phyloP scores from a whole-genome alignment of 2,797 vertebrate genomes.

The Trematomus bernacchii region DNA sequence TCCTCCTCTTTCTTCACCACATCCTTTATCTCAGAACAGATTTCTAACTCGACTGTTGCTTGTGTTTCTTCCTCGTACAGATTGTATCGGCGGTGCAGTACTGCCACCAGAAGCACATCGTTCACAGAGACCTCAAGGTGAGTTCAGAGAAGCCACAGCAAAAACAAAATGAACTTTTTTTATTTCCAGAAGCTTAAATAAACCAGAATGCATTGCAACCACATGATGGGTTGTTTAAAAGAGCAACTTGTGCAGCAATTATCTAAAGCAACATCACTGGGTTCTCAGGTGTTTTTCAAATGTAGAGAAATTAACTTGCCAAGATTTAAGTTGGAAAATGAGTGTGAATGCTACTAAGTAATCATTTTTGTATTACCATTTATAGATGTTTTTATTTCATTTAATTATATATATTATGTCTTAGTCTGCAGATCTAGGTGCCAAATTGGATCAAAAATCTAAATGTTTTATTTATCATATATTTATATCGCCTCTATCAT shows the following conservation, averaged over 20 bases:
- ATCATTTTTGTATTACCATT: too few relatives aligned
- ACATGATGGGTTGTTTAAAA: not conserved
- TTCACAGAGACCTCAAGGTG: slow-evolving; percentile 99
- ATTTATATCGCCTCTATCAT: too few relatives aligned
- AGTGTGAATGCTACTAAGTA: too few relatives aligned
- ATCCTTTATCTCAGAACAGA: slow-evolving; percentile 26
- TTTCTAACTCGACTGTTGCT: slow-evolving; percentile 27
- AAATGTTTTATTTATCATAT: too few relatives aligned
- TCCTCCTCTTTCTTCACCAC: slow-evolving; percentile 68
- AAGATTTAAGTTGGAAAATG: too few relatives aligned
- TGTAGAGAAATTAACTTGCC: not conserved
- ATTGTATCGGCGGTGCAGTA: slow-evolving; percentile 99
- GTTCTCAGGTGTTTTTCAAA: not conserved
- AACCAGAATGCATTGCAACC: not conserved
- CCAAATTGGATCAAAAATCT: too few relatives aligned
- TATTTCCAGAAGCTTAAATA: not conserved
- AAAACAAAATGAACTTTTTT: not conserved
- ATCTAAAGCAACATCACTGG: not conserved
- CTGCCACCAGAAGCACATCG: slow-evolving; percentile 98
- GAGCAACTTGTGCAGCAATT: not conserved
- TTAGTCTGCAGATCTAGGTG: too few relatives aligned
- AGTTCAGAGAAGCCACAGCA: slow-evolving; percentile 53
- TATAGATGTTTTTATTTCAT: too few relatives aligned
- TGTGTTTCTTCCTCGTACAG: slow-evolving; percentile 76
- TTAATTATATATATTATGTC: too few relatives aligned